phyloP scores from a whole-genome alignment of 2,113 vertebrate species.

The Urocitellus parryii region DNA sequence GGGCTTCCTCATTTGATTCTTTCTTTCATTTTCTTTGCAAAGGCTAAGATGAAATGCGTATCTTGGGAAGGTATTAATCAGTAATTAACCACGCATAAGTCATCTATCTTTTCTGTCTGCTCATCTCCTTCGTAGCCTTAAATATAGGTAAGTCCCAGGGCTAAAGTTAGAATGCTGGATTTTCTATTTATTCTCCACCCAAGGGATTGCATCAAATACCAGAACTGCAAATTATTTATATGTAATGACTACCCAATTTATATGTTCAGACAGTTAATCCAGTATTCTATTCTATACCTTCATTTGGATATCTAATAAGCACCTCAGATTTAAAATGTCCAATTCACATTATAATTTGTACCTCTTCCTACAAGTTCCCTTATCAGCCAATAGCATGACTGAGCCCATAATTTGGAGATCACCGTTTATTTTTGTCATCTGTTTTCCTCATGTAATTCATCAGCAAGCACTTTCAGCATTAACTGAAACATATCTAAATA shows the following conservation, averaged over 20 bases:
- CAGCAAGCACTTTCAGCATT: not conserved
- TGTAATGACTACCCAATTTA: not conserved
- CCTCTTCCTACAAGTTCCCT: not conserved
- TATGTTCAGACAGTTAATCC: not conserved
- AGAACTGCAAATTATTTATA: not conserved
- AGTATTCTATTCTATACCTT: not conserved
- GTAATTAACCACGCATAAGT: not conserved
- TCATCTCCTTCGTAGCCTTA: not conserved
- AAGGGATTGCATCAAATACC: not conserved
- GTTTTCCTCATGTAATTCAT: not conserved
- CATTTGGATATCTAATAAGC: not conserved
- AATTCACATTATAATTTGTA: not conserved
- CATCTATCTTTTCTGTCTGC: not conserved
- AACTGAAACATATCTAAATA: not conserved
- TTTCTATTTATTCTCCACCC: not conserved
- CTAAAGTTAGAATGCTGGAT: not conserved
- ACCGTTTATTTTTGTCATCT: not conserved
- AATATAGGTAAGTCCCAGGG: not conserved
- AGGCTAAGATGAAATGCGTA: not conserved
- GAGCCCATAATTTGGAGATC: not conserved
- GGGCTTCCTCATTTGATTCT: not conserved
- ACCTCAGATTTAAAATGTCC: not conserved
- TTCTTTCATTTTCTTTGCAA: not conserved
- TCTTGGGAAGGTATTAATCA: not conserved
- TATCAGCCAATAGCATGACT: not conserved